Evolutionary conservation across 2,113 vertebrate genomes (phyloP).

Genomic region (Entomyzon cyanotis): DNA sequence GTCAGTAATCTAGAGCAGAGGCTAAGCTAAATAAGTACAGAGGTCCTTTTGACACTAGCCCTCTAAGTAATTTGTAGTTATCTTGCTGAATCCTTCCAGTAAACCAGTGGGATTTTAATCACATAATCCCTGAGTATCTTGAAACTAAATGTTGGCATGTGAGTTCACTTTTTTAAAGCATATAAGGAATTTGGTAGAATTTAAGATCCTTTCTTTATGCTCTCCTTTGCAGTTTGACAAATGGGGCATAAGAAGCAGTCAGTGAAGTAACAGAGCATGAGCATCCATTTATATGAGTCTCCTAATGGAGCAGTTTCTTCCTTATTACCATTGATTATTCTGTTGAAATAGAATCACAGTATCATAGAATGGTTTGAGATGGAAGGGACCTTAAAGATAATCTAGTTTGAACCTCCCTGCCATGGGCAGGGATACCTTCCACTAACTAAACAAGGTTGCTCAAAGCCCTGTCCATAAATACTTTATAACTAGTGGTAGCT

Average conservation of each 20-base stretch:
- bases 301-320: not conserved
- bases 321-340: not conserved
- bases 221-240: not conserved
- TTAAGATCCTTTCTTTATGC: not conserved
- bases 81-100: conserved; percentile 3
- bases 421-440: not conserved
- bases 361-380: not conserved
- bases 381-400: not conserved
- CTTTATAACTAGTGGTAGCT: not conserved
- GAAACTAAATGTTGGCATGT: not conserved
- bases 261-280: not conserved
- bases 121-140: not conserved
- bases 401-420: not conserved
- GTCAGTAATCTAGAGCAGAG: conserved; percentile 58
- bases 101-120: conserved; percentile 12
- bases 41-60: conserved; percentile 17
- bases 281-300: not conserved
- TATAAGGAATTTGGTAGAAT: not conserved
- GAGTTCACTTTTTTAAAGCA: not conserved
- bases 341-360: not conserved
- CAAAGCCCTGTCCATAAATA: not conserved
- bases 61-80: conserved; percentile 5
- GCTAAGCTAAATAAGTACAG: conserved; percentile 33
- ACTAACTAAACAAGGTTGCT: not conserved
- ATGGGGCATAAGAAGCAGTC: not conserved